Evolutionary conservation across 92 coral and sea anemone species (phyloP).

Genomic region (Porites evermanni): DNA sequence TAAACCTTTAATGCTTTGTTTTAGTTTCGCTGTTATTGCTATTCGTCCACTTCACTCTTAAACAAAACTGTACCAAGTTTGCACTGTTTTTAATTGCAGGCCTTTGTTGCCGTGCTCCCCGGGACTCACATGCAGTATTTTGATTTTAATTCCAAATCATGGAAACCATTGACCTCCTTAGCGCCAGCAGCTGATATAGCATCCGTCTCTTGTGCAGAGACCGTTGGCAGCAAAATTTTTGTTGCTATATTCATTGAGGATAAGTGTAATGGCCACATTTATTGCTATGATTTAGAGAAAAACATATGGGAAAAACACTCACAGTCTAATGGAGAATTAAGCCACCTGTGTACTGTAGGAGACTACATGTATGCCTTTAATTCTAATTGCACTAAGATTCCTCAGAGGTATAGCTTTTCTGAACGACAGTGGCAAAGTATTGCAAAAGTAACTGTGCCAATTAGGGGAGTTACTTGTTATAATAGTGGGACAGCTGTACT

Average conservation of each 20-base stretch:
- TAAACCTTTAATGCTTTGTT: no score
- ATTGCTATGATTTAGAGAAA: neutral
- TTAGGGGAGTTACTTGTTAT: neutral
- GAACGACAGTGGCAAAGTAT: neutral
- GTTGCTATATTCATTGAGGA: neutral
- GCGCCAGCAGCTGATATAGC: neutral
- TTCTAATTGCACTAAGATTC: neutral
- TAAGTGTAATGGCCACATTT: neutral
- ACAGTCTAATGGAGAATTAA: neutral
- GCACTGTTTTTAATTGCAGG: neutral
- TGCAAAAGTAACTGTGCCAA: neutral
- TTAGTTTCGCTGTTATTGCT: no score
- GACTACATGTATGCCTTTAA: neutral
- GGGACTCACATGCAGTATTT: conserved; percentile 10
- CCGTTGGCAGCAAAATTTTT: neutral
- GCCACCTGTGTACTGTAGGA: neutral
- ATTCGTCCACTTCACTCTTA: neutral
- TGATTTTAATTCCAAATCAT: neutral
- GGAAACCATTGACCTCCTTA: conserved; percentile 5
- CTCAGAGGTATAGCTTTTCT: neutral
- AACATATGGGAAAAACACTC: neutral
- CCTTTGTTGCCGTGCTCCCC: conserved; percentile 23
- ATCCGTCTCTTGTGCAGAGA: neutral
- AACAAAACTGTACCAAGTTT: neutral
- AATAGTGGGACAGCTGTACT: neutral